phyloP scores from a whole-genome alignment of 1,140 invertebrate species.

The Zaprionus tsacasi region DNA sequence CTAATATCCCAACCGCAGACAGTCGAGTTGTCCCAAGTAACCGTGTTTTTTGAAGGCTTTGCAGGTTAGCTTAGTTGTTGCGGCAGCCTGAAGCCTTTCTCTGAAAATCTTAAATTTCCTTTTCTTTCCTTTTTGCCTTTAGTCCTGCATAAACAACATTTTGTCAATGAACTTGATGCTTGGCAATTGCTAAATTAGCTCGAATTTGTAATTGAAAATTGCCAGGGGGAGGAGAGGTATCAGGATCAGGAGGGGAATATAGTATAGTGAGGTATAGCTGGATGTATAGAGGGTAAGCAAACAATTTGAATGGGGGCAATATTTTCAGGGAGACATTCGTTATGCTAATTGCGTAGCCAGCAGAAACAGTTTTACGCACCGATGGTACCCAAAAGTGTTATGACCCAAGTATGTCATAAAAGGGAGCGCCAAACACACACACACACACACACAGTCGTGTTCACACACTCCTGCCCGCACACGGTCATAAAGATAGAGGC shows the following conservation, averaged over 20 bases:
- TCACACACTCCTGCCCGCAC: conserved; percentile 16
- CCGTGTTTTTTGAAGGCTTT: not conserved
- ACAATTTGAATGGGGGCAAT: not conserved
- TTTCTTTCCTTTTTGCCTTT: not conserved
- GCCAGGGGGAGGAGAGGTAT: too few species aligned
- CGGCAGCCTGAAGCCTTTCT: not conserved
- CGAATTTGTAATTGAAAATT: not conserved
- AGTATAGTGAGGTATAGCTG: not conserved
- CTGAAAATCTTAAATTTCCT: not conserved
- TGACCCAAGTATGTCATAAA: conserved; percentile 61
- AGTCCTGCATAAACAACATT: not conserved
- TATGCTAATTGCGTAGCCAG: conserved; percentile 37
- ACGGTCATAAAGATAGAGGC: conserved; percentile 52
- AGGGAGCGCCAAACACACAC: conserved; percentile 21
- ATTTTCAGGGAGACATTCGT: conserved; percentile 20
- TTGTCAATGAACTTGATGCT: not conserved
- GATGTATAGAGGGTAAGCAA: not conserved
- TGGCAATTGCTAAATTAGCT: not conserved
- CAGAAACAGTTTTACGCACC: conserved; percentile 30
- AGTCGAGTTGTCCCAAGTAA: not conserved
- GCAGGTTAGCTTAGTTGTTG: not conserved
- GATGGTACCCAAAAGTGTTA: conserved; percentile 40
- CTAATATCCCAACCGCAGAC: not conserved
- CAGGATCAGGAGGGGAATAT: not conserved
- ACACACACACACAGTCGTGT: not conserved